A percentile compares a stretch with the other conserved stretches of the same genome.
These are phyloP conservation scores for Epirrhoe tristata DNA, from an alignment of 2,888 invertebrate species.

Conservation along the genomic window DNA sequence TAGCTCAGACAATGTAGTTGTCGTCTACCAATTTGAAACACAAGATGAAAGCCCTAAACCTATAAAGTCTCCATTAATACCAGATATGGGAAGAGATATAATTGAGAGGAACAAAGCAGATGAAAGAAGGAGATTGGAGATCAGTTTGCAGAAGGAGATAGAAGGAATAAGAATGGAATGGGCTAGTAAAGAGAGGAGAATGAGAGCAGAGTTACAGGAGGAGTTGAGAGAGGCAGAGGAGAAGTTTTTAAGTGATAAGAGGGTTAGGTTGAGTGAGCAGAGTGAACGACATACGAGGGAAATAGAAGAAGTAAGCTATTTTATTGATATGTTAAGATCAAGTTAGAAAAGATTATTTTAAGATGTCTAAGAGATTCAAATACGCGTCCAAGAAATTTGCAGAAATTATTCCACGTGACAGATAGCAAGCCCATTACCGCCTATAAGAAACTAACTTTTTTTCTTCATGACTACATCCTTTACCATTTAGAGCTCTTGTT, in stretches of 20 bases:
- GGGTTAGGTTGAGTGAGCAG: slow-evolving; percentile 73
- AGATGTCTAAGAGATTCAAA: too few relatives aligned
- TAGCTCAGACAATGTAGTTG: slow-evolving; percentile 75
- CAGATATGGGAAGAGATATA: slow-evolving; percentile 75
- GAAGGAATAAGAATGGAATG: slow-evolving; percentile 84
- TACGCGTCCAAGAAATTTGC: too few relatives aligned
- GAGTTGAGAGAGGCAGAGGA: slow-evolving; percentile 82
- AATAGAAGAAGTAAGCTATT: slow-evolving; percentile 70
- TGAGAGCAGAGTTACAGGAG: slow-evolving; percentile 81
- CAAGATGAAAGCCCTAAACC: slow-evolving; percentile 67
- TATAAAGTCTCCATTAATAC: slow-evolving; percentile 70
- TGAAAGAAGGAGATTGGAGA: slow-evolving; percentile 73
- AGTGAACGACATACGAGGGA: slow-evolving; percentile 77
- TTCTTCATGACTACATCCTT: too few relatives aligned
- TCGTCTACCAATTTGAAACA: slow-evolving; percentile 78
- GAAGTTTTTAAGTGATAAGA: slow-evolving; percentile 73
- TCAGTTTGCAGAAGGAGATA: slow-evolving; percentile 79
- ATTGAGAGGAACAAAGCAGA: slow-evolving; percentile 75
- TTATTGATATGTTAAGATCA: too few relatives aligned
- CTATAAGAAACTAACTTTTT: too few relatives aligned
- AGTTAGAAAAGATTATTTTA: too few relatives aligned
- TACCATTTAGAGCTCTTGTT: too few relatives aligned
- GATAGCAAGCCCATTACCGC: too few relatives aligned
- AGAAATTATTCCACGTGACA: too few relatives aligned
- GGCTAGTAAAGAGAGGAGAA: slow-evolving; percentile 83